Evolutionary conservation across 2,113 vertebrate species (phyloP), one percentile per base, ranked within the genome.

Genomic region (Centrocercus urophasianus): DNA sequence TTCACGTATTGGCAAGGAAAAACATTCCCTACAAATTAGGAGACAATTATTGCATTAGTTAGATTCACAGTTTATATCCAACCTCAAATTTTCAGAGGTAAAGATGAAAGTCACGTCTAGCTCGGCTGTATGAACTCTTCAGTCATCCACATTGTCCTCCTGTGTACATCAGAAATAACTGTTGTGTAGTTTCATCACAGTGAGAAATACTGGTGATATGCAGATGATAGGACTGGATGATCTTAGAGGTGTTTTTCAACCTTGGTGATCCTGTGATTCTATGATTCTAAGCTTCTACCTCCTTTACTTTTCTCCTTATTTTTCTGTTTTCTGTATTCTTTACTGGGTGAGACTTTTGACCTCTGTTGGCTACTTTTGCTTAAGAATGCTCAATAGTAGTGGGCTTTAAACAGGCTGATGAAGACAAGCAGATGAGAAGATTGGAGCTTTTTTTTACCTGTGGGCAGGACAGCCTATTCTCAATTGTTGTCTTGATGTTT

Each of bases 331-430:
- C 12, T 18, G 6, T 43, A 8, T 61, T 6, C 30, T 59, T 66
- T 30, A 7, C 43, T 79, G 52, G 32, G n/a, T 56, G 34, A n/a
- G 4, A 5, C 78, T 38, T 81, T 73, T 54, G 9, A 16, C 25
- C 19, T 85, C 52, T 32, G 4, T 40, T 22, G 19, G 36, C 28
- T 42, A 17, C 36, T 30, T n/a, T 38, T 34, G 36, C 32, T 48
- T 22, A 59, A 50, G 57, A 73, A 25, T 11, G n/a, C 74, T 76
- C 43, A 77, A 27, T 54, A 47, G 82, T 84, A 92, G n/a, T 69
- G 63, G 70, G 73, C 64, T 96, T 93, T 81, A 83, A 40, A 18
- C 19, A 78, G 42, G 28, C n/a, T 86, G 56, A 32, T 88, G 61
- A 57, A 88, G 93, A 45, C 6, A 8, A 42, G 30, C n/a, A 56